Evolutionary conservation across 2,888 invertebrate species (phyloP).

Genomic region (Odontothrips loti): DNA sequence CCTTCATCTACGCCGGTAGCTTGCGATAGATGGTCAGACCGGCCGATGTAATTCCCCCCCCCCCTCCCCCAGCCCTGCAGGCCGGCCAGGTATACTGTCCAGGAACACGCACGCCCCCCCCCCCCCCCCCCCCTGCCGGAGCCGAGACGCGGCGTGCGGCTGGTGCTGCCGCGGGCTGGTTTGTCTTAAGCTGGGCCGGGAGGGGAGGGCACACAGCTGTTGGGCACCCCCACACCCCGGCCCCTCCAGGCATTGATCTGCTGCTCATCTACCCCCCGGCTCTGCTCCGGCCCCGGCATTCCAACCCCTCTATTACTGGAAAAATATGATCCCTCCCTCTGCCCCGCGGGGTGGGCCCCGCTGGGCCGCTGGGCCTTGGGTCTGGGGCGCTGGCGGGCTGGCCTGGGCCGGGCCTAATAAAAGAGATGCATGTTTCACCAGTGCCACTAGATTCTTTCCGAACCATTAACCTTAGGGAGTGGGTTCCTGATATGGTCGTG

Average conservation of each 20-base stretch:
- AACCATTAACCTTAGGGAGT: not conserved
- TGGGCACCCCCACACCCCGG: no score
- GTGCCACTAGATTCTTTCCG: slow-evolving; percentile 19
- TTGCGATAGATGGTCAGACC: not conserved
- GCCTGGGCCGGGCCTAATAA: not conserved
- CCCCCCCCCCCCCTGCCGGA: not conserved
- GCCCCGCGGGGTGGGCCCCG: no score
- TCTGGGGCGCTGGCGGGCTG: not conserved
- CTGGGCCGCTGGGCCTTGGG: not conserved
- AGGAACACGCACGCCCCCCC: not conserved
- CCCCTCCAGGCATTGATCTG: no score
- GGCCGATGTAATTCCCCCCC: not conserved
- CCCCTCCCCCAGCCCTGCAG: not conserved
- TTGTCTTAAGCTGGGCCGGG: not conserved
- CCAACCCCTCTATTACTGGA: slow-evolving; percentile 16
- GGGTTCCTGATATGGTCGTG: slow-evolving; percentile 19
- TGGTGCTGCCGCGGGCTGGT: not conserved
- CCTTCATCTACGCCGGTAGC: not conserved
- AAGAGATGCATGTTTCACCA: slow-evolving; percentile 26
- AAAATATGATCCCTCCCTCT: slow-evolving; percentile 12
- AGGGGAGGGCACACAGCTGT: no score
- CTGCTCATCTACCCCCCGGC: not conserved
- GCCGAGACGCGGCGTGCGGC: not conserved
- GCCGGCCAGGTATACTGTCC: not conserved
- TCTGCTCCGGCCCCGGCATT: not conserved